A percentile compares a stretch with the other conserved stretches of the same genome.
Conservation (phyloP, 2,113 vertebrate species). For the Mus spicilegus region DNA sequence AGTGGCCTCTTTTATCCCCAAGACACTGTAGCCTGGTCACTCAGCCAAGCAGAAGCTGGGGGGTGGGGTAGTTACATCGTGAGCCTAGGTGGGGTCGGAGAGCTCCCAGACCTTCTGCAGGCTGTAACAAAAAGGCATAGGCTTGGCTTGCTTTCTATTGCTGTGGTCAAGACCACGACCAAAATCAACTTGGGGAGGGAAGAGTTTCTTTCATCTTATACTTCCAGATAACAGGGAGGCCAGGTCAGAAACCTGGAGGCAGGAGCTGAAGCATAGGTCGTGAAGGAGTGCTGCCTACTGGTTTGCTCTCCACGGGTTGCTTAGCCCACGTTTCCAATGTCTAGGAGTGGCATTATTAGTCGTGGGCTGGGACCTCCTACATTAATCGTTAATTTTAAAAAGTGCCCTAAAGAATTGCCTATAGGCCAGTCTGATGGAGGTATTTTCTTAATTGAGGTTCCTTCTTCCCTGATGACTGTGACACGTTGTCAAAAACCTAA, state of each 20-base stretch:
- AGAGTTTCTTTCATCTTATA: neutral
- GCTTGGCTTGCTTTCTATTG: neutral
- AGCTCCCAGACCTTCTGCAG: neutral
- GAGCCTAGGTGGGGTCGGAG: neutral
- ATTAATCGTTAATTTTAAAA: neutral
- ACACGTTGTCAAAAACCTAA: neutral
- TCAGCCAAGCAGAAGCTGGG: accelerated
- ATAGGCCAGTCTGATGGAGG: neutral
- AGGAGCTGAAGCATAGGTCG: neutral
- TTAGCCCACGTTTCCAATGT: neutral
- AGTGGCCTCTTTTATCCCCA: neutral
- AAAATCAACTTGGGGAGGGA: neutral
- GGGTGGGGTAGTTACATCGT: neutral
- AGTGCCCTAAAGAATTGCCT: neutral
- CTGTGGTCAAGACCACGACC: neutral
- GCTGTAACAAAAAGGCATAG: accelerated
- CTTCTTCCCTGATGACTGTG: neutral
- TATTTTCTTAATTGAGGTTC: neutral
- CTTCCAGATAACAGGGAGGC: neutral
- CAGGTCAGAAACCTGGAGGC: neutral
- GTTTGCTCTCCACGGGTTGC: neutral
- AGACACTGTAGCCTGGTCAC: neutral
- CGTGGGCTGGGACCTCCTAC: neutral
- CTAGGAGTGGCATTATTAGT: neutral
- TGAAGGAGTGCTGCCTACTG: neutral